Conservation (phyloP, 2,113 vertebrate species). For the Microcebus ravelobensis region DNA sequence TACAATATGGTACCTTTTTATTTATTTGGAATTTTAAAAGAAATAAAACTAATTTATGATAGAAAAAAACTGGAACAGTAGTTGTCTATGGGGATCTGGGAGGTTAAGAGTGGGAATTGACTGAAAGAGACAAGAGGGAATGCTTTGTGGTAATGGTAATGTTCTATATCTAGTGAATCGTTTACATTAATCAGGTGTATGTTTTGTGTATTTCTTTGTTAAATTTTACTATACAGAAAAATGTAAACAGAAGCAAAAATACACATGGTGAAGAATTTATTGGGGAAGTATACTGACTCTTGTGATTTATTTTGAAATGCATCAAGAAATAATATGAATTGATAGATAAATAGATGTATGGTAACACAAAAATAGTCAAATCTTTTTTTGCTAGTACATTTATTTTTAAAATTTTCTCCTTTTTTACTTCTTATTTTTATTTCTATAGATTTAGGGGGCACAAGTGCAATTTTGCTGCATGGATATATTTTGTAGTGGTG, state of each 20-base stretch:
- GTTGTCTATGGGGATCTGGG: not conserved
- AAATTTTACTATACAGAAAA: not conserved
- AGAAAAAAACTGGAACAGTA: not conserved
- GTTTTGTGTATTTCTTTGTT: not conserved
- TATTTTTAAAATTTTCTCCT: too few relatives aligned
- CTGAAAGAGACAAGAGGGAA: not conserved
- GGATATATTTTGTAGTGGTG: too few relatives aligned
- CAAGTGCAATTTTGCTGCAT: too few relatives aligned
- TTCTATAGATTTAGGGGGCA: too few relatives aligned
- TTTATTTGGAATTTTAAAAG: slow-evolving; percentile 4
- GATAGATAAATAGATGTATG: not conserved
- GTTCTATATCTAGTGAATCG: not conserved
- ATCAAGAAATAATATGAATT: not conserved
- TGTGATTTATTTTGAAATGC: slow-evolving; percentile 25
- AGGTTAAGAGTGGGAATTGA: not conserved
- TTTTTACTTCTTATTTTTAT: too few relatives aligned
- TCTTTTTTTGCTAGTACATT: too few relatives aligned
- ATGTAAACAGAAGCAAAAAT: not conserved
- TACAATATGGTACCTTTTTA: not conserved
- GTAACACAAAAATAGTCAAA: not conserved
- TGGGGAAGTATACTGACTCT: not conserved
- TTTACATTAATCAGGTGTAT: not conserved
- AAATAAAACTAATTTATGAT: not conserved
- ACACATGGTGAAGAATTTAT: not conserved
- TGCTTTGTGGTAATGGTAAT: not conserved